A percentile compares a stretch with the other conserved stretches of the same genome.
Conservation (phyloP, 1,140 invertebrate species). For the Tetramorium parvispinum region DNA sequence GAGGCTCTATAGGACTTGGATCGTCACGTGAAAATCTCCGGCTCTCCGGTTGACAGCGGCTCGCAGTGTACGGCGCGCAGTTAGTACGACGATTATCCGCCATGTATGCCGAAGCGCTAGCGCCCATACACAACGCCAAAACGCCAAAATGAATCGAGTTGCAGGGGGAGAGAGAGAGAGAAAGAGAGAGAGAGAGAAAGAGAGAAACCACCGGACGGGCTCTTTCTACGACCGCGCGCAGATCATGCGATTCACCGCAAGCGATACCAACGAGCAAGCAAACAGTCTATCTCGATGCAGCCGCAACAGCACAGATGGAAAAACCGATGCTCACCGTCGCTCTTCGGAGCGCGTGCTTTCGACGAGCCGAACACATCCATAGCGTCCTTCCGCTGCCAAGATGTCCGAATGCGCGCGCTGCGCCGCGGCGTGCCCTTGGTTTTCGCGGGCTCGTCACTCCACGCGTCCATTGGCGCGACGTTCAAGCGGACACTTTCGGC, state of each 20-base stretch:
- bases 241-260: conserved; percentile 72
- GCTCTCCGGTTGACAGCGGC: not conserved
- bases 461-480: conserved; percentile 61
- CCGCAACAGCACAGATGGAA: conserved; percentile 4
- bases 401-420: conserved; percentile 60
- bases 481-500: not conserved
- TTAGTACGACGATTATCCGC: conserved; percentile 64
- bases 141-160: conserved; percentile 50
- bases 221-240: conserved; percentile 57
- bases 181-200: not conserved
- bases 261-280: conserved; percentile 67
- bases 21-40: not conserved
- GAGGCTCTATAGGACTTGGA: not conserved
- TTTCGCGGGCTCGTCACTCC: conserved; percentile 81
- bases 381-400: conserved; percentile 75
- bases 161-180: not conserved
- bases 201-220: conserved; percentile 12
- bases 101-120: conserved; percentile 61
- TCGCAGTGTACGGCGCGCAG: conserved; percentile 26
- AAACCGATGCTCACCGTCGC: conserved; percentile 81
- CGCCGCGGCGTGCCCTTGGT: conserved; percentile 76
- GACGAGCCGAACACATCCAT: conserved; percentile 84
- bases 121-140: conserved; percentile 41
- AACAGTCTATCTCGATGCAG: conserved; percentile 12
- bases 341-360: conserved; percentile 81